Conservation (phyloP, 2,888 invertebrate species). For the Onthophagus sagittarius region DNA sequence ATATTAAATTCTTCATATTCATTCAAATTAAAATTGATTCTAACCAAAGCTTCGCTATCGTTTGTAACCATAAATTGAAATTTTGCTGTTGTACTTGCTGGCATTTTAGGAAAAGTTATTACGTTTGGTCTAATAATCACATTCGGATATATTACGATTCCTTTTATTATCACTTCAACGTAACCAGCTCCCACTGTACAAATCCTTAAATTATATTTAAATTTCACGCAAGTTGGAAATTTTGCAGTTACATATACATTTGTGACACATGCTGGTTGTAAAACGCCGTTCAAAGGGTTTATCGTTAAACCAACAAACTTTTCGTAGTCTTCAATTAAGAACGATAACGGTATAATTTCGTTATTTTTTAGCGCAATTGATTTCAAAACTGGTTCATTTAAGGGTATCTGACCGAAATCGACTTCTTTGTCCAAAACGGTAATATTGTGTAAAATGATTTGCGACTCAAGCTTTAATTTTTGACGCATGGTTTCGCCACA, state of each 20-base stretch:
- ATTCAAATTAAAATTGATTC: not conserved
- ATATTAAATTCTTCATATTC: conserved; percentile 1
- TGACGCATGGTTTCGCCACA: not conserved
- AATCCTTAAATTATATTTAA: not conserved
- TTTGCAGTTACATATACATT: not conserved
- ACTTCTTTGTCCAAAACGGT: not conserved
- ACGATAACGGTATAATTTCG: not conserved
- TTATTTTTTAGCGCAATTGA: not conserved
- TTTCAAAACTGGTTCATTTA: not conserved
- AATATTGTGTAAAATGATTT: not conserved
- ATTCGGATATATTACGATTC: conserved; percentile 1
- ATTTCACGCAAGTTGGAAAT: not conserved
- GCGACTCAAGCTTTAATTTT: not conserved
- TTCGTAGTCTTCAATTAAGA: not conserved
- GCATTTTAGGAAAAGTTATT: not conserved
- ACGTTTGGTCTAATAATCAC: not conserved
- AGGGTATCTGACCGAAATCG: not conserved
- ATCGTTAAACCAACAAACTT: not conserved
- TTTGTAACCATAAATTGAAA: not conserved
- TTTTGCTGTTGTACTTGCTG: not conserved
- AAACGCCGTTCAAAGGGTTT: not conserved
- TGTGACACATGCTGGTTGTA: not conserved
- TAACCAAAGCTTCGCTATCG: not conserved
- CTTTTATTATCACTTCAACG: not conserved
- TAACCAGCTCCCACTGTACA: not conserved